A percentile compares a stretch with the other conserved stretches of the same genome.
phyloP scores from a whole-genome alignment of 2,113 vertebrate species.

The Ramphastos sulfuratus region DNA sequence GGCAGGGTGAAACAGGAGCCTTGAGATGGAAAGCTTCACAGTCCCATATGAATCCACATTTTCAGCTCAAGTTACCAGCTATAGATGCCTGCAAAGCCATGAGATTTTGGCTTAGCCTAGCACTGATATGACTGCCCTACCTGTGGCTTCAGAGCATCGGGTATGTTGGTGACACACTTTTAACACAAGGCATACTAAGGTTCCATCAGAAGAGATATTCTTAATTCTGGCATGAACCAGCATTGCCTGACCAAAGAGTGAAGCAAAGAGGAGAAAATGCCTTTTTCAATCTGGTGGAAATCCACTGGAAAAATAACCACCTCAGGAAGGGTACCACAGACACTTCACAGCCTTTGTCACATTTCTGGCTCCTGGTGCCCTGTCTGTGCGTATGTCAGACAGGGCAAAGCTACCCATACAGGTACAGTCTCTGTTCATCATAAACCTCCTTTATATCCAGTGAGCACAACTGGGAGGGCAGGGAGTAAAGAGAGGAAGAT shows the following conservation, averaged over 20 bases:
- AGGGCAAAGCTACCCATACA: not conserved
- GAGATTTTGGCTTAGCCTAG: not conserved
- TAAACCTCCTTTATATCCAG: not conserved
- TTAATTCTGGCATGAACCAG: not conserved
- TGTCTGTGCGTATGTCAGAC: accelerated
- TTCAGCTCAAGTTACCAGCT: not conserved
- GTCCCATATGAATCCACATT: not conserved
- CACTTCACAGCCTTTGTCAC: not conserved
- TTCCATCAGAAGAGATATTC: not conserved
- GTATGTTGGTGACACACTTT: accelerated
- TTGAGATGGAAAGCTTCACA: not conserved
- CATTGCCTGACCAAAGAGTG: accelerated
- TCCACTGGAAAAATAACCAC: not conserved
- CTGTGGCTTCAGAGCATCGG: not conserved
- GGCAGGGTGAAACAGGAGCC: not conserved
- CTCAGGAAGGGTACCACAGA: not conserved
- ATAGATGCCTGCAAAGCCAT: not conserved
- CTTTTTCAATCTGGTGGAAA: not conserved
- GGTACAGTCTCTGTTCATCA: not conserved
- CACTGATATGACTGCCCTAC: accelerated
- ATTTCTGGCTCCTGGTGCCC: not conserved
- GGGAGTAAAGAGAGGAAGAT: not conserved
- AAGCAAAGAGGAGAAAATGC: not conserved
- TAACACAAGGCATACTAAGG: not conserved
- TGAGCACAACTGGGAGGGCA: not conserved